These are phyloP conservation scores for Perognathus longimembris DNA, from an alignment of 2,113 vertebrate species.

Conservation along the genomic window DNA sequence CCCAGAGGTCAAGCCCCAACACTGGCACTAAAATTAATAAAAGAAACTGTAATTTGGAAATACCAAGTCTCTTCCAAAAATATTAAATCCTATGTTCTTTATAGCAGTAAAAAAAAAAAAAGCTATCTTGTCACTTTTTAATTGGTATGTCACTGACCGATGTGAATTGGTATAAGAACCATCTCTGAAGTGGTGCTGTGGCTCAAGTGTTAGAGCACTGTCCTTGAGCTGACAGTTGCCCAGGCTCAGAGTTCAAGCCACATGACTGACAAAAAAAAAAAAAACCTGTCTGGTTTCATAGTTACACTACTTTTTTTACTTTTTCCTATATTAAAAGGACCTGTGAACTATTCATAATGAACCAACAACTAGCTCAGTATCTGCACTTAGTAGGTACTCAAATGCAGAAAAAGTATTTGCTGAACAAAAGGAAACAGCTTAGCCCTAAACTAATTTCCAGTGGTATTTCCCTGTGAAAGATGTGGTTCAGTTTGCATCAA, in stretches of 20 bases:
- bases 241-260: no score
- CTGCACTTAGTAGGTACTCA: not conserved
- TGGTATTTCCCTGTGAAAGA: not conserved
- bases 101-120: not conserved
- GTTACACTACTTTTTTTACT: not conserved
- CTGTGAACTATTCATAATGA: not conserved
- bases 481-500: not conserved
- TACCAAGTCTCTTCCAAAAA: not conserved
- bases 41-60: conserved; percentile 38
- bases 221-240: no score
- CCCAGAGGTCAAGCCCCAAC: no score
- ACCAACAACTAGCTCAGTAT: not conserved
- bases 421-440: conserved; percentile 25
- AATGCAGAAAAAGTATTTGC: conserved; percentile 30
- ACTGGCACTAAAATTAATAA: no score
- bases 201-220: no score
- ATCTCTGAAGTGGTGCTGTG: no score
- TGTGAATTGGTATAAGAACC: not conserved
- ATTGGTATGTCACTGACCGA: not conserved
- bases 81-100: not conserved
- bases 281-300: no score
- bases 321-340: not conserved
- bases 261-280: no score
- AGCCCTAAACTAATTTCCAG: not conserved
- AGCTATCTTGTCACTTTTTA: not conserved